Evolutionary conservation across 2,888 invertebrate species (phyloP).

Genomic region (Sepiola atlantica): DNA sequence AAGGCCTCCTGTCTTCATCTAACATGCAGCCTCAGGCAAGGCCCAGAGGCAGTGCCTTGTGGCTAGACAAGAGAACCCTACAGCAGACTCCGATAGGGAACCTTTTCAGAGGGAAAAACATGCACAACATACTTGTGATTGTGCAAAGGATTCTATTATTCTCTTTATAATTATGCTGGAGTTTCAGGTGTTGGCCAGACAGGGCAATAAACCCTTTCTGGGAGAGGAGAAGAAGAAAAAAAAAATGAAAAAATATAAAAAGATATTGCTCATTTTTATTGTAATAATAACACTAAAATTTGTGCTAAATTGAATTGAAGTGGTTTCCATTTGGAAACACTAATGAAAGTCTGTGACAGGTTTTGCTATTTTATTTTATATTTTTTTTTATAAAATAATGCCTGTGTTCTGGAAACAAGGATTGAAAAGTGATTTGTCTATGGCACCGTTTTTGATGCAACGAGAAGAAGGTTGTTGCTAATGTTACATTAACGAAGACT

Average conservation of each 20-base stretch:
- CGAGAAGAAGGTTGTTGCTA: not conserved
- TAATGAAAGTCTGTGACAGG: not conserved
- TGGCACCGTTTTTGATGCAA: not conserved
- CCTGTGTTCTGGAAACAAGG: not conserved
- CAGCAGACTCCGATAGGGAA: not conserved
- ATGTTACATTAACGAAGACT: not conserved
- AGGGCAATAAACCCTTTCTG: not conserved
- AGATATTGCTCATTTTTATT: not conserved
- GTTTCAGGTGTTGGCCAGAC: not conserved
- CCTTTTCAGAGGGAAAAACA: not conserved
- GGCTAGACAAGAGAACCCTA: constrained; percentile 6
- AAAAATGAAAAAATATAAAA: too few species aligned
- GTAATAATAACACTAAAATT: constrained; percentile 10
- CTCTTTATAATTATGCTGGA: not conserved
- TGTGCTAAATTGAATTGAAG: constrained; percentile 2
- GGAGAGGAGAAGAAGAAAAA: too few species aligned
- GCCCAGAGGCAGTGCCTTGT: not conserved
- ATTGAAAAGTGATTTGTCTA: not conserved
- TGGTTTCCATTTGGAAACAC: not conserved
- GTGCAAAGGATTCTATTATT: not conserved
- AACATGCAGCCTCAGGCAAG: not conserved
- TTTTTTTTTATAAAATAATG: not conserved
- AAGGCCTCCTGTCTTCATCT: not conserved
- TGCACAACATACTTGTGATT: not conserved
- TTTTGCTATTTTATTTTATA: not conserved